These are phyloP conservation scores for Whitmania pigra DNA, from an alignment of 1,140 invertebrate species.

Conservation along the genomic window DNA sequence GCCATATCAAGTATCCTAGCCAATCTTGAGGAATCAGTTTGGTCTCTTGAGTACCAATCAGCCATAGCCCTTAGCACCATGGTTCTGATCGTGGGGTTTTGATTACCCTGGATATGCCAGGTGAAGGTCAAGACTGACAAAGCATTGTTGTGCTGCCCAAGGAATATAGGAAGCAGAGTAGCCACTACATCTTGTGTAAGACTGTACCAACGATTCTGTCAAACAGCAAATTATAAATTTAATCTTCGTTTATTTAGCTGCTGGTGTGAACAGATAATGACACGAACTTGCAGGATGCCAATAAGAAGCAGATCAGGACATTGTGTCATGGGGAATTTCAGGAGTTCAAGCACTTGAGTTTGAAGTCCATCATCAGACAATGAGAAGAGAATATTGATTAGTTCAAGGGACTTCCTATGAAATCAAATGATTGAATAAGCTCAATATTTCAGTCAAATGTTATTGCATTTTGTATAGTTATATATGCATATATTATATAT, in stretches of 20 bases:
- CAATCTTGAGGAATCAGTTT: slow-evolving; percentile 72
- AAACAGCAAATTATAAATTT: slow-evolving; percentile 13
- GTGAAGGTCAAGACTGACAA: slow-evolving; percentile 76
- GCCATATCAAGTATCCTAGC: slow-evolving; percentile 90
- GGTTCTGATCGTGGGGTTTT: slow-evolving; percentile 47
- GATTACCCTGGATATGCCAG: slow-evolving; percentile 56
- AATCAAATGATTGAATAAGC: too few species aligned
- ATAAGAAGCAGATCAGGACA: slow-evolving; percentile 84
- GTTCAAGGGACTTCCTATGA: slow-evolving; percentile 39
- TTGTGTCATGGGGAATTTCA: slow-evolving; percentile 78
- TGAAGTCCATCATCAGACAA: slow-evolving; percentile 70
- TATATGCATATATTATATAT: too few species aligned
- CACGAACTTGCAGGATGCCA: slow-evolving; percentile 61
- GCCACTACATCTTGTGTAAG: slow-evolving; percentile 65
- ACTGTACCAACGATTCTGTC: slow-evolving; percentile 40
- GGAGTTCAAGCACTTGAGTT: slow-evolving; percentile 67
- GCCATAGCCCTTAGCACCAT: slow-evolving; percentile 92
- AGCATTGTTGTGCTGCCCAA: slow-evolving; percentile 84
- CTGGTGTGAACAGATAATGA: background rate
- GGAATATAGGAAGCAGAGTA: slow-evolving; percentile 73
- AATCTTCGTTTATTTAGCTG: background rate
- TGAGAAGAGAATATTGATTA: slow-evolving; percentile 72
- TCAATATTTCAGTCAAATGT: too few species aligned
- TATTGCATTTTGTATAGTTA: too few species aligned
- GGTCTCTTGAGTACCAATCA: slow-evolving; percentile 70